Base-by-base conservation (phyloP, 2,113 vertebrate genomes). In the Pedionomus torquatus region DNA sequence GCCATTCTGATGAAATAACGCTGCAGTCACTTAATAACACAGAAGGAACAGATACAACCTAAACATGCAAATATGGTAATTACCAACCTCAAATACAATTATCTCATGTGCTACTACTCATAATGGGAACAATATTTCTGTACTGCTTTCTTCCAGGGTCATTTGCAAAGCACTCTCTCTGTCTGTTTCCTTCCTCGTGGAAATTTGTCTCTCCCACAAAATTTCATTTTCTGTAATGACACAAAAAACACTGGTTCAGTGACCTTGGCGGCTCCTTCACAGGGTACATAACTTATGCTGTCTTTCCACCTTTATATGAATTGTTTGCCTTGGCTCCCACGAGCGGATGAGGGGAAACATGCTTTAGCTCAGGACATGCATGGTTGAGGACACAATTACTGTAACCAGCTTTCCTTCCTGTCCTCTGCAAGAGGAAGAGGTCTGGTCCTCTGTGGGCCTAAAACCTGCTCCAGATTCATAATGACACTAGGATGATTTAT, bases 81-180 rank as follows among this genome's bases (percentile, higher is more conserved):
- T 97, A 93, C 83, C 78, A 76, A 76, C 74, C 83, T 80, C 92
- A 97, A 96, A 96, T 77, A 95, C 89, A 94, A 97, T 97, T 95
- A 97, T 92, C 91, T 97, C 63, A 65, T 94, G 72, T 91, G 91
- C 77, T 92, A 74, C 61, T 55, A 61, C 57, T 79, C 28, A 26
- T 85, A 96, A 96, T 83, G 78, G 88, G 70, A 97, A 68, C 68
- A 82, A 80, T 94, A 95, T 95, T 95, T 97, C 66, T 95, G 44
- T 18, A 44, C 65, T 61, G 39, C 5, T 65, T 80, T 84, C 46
- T 49, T 49, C 46, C 43, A 61, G 72, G 91, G 64, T 82, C 89
- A 51, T 95, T 91, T 94, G 66, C 63, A 94, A 92, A 96, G 55
- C 74, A 24, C 39, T 89, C 13, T 0, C 19, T 83, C 75, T 95